phyloP scores from a whole-genome alignment of 2,888 invertebrate genomes.

The Cheilosia urbana region DNA sequence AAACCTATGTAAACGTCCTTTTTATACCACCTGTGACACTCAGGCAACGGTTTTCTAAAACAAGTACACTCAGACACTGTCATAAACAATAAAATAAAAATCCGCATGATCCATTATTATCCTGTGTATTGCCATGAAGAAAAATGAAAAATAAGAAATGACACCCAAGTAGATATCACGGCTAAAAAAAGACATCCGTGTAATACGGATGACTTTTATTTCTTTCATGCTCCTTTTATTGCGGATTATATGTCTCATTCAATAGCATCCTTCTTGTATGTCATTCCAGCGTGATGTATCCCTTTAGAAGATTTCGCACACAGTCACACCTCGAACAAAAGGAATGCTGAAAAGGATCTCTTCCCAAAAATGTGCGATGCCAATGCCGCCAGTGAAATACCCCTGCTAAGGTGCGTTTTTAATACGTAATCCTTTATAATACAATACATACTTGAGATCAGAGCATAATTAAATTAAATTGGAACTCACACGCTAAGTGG shows the following conservation, averaged over 20 bases:
- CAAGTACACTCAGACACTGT: conserved; percentile 11
- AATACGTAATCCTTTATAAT: background rate
- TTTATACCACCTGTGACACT: conserved; percentile 33
- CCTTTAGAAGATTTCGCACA: conserved; percentile 32
- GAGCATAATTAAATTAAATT: conserved; percentile 43
- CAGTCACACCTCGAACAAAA: conserved; percentile 38
- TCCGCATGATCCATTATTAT: conserved; percentile 61
- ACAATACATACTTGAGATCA: background rate
- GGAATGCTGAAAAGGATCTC: conserved; percentile 28
- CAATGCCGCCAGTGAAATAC: background rate
- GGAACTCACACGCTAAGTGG: background rate
- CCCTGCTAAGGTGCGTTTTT: background rate
- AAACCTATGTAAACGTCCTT: conserved; percentile 22
- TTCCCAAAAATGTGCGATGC: conserved; percentile 8
- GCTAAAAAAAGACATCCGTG: conserved; percentile 30
- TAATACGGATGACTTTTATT: conserved; percentile 57
- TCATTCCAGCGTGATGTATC: conserved; percentile 34
- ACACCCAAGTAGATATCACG: conserved; percentile 14
- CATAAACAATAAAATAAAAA: conserved; percentile 27
- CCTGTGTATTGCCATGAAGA: conserved; percentile 38
- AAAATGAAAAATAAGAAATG: conserved; percentile 4
- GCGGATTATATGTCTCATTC: conserved; percentile 57
- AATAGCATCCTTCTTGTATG: conserved; percentile 25
- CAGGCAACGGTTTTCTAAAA: background rate
- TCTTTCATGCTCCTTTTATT: conserved; percentile 44